Conservation (phyloP, 1,140 invertebrate species). For the Camponotus vicinus region DNA sequence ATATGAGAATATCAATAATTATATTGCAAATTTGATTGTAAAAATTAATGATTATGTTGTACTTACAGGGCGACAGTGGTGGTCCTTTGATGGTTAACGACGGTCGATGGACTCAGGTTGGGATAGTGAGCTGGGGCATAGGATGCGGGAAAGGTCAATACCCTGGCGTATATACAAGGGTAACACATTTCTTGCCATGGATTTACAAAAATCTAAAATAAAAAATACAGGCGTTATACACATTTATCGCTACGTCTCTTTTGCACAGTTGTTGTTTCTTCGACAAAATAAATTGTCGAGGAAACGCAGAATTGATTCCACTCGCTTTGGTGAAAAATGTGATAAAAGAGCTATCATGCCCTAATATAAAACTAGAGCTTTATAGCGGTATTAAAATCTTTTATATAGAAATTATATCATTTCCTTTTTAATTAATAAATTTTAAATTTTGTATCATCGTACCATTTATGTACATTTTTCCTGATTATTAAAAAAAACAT, state of each 20-base stretch:
- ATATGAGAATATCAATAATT: neutral
- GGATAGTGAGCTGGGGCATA: slow-evolving; percentile 97
- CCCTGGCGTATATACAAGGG: slow-evolving; percentile 95
- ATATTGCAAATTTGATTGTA: slow-evolving; percentile 2
- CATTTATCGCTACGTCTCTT: slow-evolving; percentile 14
- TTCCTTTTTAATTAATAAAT: slow-evolving; percentile 9
- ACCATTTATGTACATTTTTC: neutral
- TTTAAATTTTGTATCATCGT: slow-evolving; percentile 27
- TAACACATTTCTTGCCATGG: slow-evolving; percentile 92
- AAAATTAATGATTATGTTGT: slow-evolving; percentile 21
- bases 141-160: slow-evolving; percentile 96
- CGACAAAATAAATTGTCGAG: neutral
- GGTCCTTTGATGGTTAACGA: slow-evolving; percentile 95
- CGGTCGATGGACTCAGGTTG: slow-evolving; percentile 93
- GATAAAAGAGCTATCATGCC: slow-evolving; percentile 36
- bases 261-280: slow-evolving; percentile 18
- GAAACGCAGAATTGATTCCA: slow-evolving; percentile 60
- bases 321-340: slow-evolving; percentile 44
- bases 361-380: slow-evolving; percentile 29
- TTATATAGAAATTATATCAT: neutral
- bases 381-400: slow-evolving; percentile 37
- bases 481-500: slow-evolving; percentile 28
- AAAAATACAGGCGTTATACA: neutral
- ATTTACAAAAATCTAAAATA: slow-evolving; percentile 90
- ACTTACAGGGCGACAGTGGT: slow-evolving; percentile 94